phyloP scores from a whole-genome alignment of 2,888 invertebrate genomes.

The Melieria omissa region DNA sequence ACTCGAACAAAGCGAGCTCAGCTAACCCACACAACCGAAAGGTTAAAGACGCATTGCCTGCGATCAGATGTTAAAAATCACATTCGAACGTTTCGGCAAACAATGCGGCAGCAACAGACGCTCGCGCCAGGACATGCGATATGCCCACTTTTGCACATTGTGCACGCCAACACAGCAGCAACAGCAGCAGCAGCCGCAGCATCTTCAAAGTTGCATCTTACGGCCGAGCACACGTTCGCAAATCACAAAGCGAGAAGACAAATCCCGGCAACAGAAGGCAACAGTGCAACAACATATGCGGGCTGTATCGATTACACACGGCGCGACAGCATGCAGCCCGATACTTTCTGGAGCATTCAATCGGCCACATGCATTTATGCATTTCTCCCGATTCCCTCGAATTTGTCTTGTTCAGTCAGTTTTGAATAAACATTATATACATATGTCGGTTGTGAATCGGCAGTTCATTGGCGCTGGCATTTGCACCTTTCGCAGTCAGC shows the following conservation, averaged over 20 bases:
- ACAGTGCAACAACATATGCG: constrained; percentile 43
- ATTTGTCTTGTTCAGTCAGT: not conserved
- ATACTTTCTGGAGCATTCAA: too few species aligned
- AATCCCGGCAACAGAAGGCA: constrained; percentile 15
- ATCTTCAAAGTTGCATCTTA: constrained; percentile 17
- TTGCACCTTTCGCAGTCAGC: constrained; percentile 22
- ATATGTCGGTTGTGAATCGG: too few species aligned
- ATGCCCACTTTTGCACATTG: constrained; percentile 63
- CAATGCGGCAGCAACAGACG: constrained; percentile 37
- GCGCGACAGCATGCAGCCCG: too few species aligned
- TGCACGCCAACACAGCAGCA: constrained; percentile 13
- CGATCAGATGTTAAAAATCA: constrained; percentile 47
- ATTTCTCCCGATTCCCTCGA: not conserved
- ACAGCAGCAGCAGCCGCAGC: not conserved
- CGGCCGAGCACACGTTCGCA: constrained; percentile 21
- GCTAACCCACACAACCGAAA: constrained; percentile 37
- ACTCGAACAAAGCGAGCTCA: constrained; percentile 5
- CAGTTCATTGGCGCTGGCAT: not conserved
- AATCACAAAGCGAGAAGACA: not conserved
- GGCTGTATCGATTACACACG: constrained; percentile 47
- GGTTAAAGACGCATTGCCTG: constrained; percentile 40
- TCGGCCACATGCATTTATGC: not conserved
- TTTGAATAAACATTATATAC: not conserved
- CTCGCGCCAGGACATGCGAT: constrained; percentile 52
- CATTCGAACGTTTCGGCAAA: constrained; percentile 46